Conservation (phyloP, 2,113 vertebrate genomes). For the Leiothrix lutea region DNA sequence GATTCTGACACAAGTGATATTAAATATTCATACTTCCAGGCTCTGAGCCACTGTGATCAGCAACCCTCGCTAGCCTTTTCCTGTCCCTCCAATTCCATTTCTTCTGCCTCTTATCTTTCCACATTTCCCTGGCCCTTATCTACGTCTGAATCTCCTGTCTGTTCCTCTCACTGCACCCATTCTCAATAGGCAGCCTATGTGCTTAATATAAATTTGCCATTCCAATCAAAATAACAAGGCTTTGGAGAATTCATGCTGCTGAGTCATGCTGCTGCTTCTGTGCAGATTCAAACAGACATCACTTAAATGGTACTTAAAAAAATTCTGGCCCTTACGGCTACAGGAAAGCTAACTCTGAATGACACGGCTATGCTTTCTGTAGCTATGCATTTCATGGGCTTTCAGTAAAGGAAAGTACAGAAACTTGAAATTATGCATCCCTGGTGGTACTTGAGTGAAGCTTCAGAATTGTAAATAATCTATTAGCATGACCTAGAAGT, state of each 20-base stretch:
- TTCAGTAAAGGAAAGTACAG: neutral
- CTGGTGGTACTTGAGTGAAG: neutral
- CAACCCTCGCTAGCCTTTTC: neutral
- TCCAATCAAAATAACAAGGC: conserved; percentile 40
- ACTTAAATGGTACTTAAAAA: conserved; percentile 43
- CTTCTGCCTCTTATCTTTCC: neutral
- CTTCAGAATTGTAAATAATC: neutral
- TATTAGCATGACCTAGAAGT: neutral
- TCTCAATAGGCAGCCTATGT: neutral
- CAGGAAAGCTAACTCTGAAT: conserved; percentile 2
- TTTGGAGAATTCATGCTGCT: conserved; percentile 33
- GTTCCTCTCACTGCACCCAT: neutral
- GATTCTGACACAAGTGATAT: neutral
- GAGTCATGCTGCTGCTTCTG: conserved; percentile 36
- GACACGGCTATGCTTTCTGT: conserved; percentile 33
- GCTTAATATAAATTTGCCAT: conserved; percentile 35
- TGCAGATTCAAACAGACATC: conserved; percentile 37
- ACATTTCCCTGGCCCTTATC: neutral
- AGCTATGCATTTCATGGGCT: neutral
- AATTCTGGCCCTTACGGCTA: neutral
- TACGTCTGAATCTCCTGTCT: neutral
- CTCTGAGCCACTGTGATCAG: neutral
- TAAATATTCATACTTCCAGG: neutral
- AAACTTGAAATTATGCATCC: neutral
- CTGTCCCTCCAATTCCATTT: neutral